Conservation (phyloP, 2,888 invertebrate species). For the Pelosia muscerda region DNA sequence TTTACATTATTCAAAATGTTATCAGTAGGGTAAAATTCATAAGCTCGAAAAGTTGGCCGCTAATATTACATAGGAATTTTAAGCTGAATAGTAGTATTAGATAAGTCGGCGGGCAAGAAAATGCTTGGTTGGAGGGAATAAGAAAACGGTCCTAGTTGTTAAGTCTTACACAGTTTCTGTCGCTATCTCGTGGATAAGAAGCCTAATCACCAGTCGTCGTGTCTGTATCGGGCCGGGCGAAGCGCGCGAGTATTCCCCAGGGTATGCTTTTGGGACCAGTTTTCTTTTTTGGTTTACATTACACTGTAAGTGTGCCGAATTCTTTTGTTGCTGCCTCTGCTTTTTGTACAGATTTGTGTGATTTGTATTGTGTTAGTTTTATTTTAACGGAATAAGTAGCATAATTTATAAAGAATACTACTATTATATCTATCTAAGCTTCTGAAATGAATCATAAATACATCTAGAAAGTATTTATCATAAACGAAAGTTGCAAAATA, state of each 20-base stretch:
- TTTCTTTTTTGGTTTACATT: constrained; percentile 87
- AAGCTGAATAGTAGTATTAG: constrained; percentile 78
- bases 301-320: constrained; percentile 85
- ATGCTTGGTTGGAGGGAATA: constrained; percentile 84
- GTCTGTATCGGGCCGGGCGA: constrained; percentile 83
- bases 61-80: constrained; percentile 80
- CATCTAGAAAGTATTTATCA: constrained; percentile 17
- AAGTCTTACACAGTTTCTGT: constrained; percentile 87
- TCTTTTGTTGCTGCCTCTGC: constrained; percentile 80
- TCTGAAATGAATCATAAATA: background rate
- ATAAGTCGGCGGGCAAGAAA: constrained; percentile 83
- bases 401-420: constrained; percentile 38
- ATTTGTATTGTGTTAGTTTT: constrained; percentile 69
- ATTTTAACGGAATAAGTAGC: constrained; percentile 48
- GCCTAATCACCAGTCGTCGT: constrained; percentile 87
- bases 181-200: constrained; percentile 86
- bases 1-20: constrained; percentile 46
- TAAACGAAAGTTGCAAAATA: constrained; percentile 25
- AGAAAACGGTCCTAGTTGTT: constrained; percentile 87
- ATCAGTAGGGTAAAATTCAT: constrained; percentile 63
- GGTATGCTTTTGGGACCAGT: constrained; percentile 85
- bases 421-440: background rate
- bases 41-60: constrained; percentile 71
- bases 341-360: constrained; percentile 79
- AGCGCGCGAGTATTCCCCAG: constrained; percentile 81